These are phyloP conservation scores for Sebastes schlegelii DNA, from an alignment of 2,113 vertebrate species.

Conservation along the genomic window DNA sequence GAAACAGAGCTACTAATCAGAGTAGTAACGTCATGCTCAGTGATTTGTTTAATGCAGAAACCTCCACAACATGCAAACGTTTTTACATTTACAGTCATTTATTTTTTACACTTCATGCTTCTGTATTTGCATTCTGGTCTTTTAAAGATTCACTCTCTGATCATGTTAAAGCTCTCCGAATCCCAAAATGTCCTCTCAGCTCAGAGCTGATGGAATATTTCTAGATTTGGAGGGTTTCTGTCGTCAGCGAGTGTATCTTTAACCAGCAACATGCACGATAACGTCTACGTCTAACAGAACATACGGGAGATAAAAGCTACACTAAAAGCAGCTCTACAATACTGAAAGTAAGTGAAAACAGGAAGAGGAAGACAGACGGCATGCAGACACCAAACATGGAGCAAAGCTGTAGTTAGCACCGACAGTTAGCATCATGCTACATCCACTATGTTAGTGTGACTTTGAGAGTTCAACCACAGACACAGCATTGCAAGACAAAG, in stretches of 20 bases:
- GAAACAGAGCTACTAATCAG: neutral
- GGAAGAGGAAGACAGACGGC: slow-evolving; percentile 9
- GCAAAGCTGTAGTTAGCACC: neutral
- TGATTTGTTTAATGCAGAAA: neutral
- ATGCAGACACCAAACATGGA: too few relatives aligned
- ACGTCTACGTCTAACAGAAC: neutral
- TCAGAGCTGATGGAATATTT: neutral
- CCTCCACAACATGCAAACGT: slow-evolving; percentile 23
- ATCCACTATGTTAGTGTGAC: slow-evolving; percentile 45
- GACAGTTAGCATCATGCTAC: slow-evolving; percentile 65
- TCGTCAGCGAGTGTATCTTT: neutral
- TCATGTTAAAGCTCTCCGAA: neutral
- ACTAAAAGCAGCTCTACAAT: neutral
- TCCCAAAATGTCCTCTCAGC: neutral
- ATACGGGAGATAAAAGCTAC: neutral
- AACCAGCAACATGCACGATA: slow-evolving; percentile 39
- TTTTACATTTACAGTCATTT: neutral
- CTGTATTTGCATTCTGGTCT: neutral
- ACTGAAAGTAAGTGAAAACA: neutral
- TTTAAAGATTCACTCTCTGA: neutral
- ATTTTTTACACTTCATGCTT: slow-evolving; percentile 14
- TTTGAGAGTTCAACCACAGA: slow-evolving; percentile 59
- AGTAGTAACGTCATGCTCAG: slow-evolving; percentile 31
- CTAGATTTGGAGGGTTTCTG: neutral
- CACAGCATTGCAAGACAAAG: slow-evolving; percentile 55